A percentile compares a stretch with the other conserved stretches of the same genome.
phyloP scores from a whole-genome alignment of 2,888 invertebrate species.

The Melinopterus prodromus region DNA sequence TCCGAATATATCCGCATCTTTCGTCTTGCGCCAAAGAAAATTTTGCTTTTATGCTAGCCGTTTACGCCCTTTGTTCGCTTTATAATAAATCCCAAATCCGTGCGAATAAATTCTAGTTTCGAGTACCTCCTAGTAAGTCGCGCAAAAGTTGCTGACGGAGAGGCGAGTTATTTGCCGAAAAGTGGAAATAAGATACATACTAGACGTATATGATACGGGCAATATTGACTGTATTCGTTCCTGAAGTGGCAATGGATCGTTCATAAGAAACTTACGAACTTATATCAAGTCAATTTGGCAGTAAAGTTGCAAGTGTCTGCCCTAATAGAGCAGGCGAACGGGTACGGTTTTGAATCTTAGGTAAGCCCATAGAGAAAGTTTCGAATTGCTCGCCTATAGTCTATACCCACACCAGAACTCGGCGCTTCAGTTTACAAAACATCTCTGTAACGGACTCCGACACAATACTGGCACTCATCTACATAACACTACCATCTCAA shows the following conservation, averaged over 20 bases:
- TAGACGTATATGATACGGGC: not conserved
- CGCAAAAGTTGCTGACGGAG: not conserved
- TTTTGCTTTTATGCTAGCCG: not conserved
- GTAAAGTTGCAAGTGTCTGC: slow-evolving; percentile 23
- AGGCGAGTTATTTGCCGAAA: not conserved
- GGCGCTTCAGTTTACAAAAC: slow-evolving; percentile 8
- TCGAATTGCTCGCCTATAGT: slow-evolving; percentile 7
- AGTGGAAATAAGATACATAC: not conserved
- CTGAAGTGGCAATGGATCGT: not conserved
- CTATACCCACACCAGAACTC: slow-evolving; percentile 12
- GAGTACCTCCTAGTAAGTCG: not conserved
- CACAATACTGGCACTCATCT: slow-evolving; percentile 8
- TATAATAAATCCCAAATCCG: not conserved
- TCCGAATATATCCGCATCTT: slow-evolving; percentile 45
- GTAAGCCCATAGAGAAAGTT: slow-evolving; percentile 22
- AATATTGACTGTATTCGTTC: not conserved
- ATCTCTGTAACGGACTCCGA: slow-evolving; percentile 8
- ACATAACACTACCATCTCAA: slow-evolving; percentile 12
- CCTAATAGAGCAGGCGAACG: slow-evolving; percentile 16
- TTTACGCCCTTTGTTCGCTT: not conserved
- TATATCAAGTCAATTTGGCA: slow-evolving; percentile 21
- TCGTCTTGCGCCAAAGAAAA: not conserved
- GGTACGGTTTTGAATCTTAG: slow-evolving; percentile 20
- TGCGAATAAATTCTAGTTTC: not conserved
- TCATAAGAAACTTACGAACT: slow-evolving; percentile 12